phyloP scores from a whole-genome alignment of 2,113 vertebrate genomes.

The Chloebia gouldiae region DNA sequence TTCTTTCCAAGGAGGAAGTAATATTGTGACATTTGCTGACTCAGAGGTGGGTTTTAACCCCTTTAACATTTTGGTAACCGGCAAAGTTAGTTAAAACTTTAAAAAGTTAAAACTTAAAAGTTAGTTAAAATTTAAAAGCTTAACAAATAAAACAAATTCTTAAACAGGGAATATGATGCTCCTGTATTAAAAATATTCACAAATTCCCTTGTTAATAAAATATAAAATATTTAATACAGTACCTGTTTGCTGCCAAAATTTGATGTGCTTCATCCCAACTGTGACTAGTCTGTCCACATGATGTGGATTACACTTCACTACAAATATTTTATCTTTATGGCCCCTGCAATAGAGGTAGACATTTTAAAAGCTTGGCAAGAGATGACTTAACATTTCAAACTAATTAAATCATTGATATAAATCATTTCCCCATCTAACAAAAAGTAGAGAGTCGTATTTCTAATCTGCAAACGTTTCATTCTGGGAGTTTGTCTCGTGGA shows the following conservation, averaged over 20 bases:
- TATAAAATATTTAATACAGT: not conserved
- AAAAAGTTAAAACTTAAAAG: too few relatives aligned
- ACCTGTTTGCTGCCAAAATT: slow-evolving; percentile 99
- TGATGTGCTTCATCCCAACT: slow-evolving; percentile 95
- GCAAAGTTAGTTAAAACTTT: not conserved
- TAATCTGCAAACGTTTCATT: not conserved
- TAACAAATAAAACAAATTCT: not conserved
- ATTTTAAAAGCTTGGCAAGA: not conserved
- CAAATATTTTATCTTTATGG: slow-evolving; percentile 96
- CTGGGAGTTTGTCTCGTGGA: not conserved
- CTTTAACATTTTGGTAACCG: not conserved
- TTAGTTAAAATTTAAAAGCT: not conserved
- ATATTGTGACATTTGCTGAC: not conserved
- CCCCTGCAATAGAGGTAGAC: slow-evolving; percentile 77
- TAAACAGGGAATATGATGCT: not conserved
- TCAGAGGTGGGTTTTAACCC: not conserved
- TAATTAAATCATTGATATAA: not conserved
- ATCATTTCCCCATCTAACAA: not conserved
- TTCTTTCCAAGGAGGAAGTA: not conserved
- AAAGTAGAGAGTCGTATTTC: rapidly evolving
- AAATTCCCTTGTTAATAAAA: not conserved
- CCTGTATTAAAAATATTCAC: not conserved
- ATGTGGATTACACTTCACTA: slow-evolving; percentile 93
- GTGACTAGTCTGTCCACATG: slow-evolving; percentile 92
- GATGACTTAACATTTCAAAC: not conserved